A percentile compares a stretch with the other conserved stretches of the same genome.
These are phyloP conservation scores for Alosa sapidissima DNA, from an alignment of 2,797 vertebrate species.

Conservation along the genomic window DNA sequence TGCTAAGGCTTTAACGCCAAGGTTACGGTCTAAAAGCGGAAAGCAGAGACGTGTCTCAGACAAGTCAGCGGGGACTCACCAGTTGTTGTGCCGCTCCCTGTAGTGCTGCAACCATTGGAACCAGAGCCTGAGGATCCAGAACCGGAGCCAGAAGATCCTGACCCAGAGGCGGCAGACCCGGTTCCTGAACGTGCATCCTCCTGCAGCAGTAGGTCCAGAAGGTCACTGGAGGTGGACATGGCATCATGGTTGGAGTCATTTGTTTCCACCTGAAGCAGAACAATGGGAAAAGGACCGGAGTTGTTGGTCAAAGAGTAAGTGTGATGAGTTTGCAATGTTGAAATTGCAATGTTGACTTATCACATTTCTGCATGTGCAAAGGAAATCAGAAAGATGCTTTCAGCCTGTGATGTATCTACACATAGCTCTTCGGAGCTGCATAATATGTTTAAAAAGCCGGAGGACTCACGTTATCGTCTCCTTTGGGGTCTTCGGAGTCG, in stretches of 20 bases:
- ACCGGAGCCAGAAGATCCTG: constrained; percentile 67
- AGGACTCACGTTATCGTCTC: constrained; percentile 72
- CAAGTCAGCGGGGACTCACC: constrained; percentile 70
- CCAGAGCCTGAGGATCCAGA: constrained; percentile 77
- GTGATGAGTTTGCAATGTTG: neutral
- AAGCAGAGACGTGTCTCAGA: too few species aligned
- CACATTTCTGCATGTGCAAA: too few species aligned
- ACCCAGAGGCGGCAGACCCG: constrained; percentile 81
- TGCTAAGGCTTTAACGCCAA: too few species aligned
- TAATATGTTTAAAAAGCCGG: neutral
- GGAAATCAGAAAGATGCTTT: too few species aligned
- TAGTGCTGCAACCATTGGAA: constrained; percentile 83
- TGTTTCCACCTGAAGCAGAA: constrained; percentile 72
- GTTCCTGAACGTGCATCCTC: constrained; percentile 88
- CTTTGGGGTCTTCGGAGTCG: constrained; percentile 66
- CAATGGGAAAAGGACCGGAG: neutral
- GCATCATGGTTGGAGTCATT: constrained; percentile 87
- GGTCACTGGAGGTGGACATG: constrained; percentile 88
- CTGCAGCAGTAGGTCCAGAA: constrained; percentile 86
- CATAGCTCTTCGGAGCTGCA: neutral
- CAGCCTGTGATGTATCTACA: too few species aligned
- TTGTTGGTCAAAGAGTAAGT: constrained; percentile 37
- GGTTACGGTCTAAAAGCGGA: too few species aligned
- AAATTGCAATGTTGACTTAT: too few species aligned
- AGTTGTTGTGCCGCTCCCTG: constrained; percentile 81